Evolutionary conservation across 2,888 invertebrate genomes (phyloP), one percentile per base, ranked within the genome.

Genomic region (Drosophila prolongata): DNA sequence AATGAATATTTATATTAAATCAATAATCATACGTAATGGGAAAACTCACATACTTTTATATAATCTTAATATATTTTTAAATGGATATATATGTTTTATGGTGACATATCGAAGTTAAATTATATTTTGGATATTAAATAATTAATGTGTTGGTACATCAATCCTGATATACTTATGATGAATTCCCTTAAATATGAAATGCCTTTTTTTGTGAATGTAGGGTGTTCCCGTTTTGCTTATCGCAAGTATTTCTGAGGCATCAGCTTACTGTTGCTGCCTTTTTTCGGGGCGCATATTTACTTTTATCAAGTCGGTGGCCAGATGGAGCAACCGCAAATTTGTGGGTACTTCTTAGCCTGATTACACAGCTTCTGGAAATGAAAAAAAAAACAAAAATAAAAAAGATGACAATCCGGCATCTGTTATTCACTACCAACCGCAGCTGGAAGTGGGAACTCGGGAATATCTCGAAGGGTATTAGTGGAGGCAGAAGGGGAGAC

Each of bases 291-390:
- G 14, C 34, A 34, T 50, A 6, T 30, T 40, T n/a, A 27, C 19
- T 34, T 37, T 38, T 35, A 16, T 37, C 14, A 47, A 61, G 34
- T 54, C 38, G 43, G 52, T 42, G 40, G 40, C 62, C 66, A 66
- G 66, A 66, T 66, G 66, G 44, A 43, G 40, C 44, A 55, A 66
- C 66, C 66, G 55, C 66, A 66, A 66, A 66, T 66, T 66, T 66
- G 66, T 40, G 66, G 67, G 46, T 16, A 66, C 38, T 46, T 66
- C 67, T 35, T n/a, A 1, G 62, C 47, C 62, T 62, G 62, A 64
- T 62, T 66, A 34, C 52, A 59, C 62, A 64, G 64, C 64, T 37
- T 52, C 62, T 44, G 54, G 47, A n/a, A 47, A n/a, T 34, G 14
- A 5, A 19, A 40, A 10, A 38, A 49, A 9, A 11, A 16, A 5